These are phyloP conservation scores for Trissonchulus latispiculum DNA, from an alignment of 2,888 invertebrate genomes.

Conservation along the genomic window DNA sequence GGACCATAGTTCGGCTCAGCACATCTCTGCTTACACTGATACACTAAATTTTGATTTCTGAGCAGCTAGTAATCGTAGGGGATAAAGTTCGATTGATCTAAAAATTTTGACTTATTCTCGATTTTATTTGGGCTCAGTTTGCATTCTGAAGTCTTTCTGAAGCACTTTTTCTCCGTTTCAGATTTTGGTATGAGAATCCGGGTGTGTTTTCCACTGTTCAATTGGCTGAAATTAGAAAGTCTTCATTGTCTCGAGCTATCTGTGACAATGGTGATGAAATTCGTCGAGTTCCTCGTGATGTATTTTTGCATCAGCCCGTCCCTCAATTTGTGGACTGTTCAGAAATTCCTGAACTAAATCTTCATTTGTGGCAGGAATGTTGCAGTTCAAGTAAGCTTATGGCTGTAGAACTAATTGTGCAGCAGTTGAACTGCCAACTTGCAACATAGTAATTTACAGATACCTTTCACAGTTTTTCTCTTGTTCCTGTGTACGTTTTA, in stretches of 20 bases:
- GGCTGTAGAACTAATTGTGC: too few species aligned
- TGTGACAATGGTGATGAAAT: conserved; percentile 91
- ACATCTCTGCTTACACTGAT: too few species aligned
- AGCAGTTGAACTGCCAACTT: too few species aligned
- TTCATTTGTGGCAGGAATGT: conserved; percentile 40
- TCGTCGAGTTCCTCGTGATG: conserved; percentile 60
- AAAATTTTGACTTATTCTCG: not conserved
- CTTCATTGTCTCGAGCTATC: conserved; percentile 66
- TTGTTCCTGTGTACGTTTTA: too few species aligned
- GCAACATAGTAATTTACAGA: too few species aligned
- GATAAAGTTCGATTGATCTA: not conserved
- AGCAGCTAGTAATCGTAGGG: too few species aligned
- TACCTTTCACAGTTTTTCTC: too few species aligned
- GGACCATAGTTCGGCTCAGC: too few species aligned
- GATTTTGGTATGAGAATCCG: conserved; percentile 91
- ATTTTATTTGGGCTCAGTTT: not conserved
- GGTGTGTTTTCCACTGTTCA: conserved; percentile 73
- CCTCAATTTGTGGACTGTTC: conserved; percentile 23
- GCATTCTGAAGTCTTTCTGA: not conserved
- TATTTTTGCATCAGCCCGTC: conserved; percentile 52
- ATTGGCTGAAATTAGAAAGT: conserved; percentile 64
- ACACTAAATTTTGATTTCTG: too few species aligned
- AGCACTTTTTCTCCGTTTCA: conserved; percentile 32
- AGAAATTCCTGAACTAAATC: conserved; percentile 31
- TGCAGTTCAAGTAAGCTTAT: conserved; percentile 25